Evolutionary conservation across 2,113 vertebrate genomes (phyloP).

Genomic region (Aegithalos caudatus): DNA sequence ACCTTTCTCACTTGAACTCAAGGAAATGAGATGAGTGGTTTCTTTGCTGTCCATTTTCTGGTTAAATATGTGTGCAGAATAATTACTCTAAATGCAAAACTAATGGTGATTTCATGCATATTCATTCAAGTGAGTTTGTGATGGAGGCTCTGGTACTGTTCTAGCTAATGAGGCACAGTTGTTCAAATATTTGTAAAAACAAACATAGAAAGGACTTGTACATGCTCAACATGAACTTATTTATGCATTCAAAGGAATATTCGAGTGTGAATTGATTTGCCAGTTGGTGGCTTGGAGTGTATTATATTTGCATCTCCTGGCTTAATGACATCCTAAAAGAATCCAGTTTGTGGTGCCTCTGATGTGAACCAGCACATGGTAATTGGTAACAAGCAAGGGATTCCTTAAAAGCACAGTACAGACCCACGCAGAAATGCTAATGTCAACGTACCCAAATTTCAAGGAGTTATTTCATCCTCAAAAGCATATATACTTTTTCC

Average conservation of each 20-base stretch:
- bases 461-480: not conserved
- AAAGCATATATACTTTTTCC: not conserved
- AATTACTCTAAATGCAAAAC: conserved; percentile 25
- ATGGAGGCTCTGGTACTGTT: not conserved
- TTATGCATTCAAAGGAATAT: conserved; percentile 36
- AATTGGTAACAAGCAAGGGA: not conserved
- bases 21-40: not conserved
- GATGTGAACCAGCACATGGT: not conserved
- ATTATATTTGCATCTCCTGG: conserved; percentile 11
- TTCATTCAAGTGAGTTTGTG: conserved; percentile 22
- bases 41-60: not conserved
- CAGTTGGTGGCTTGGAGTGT: not conserved
- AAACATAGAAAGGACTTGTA: conserved; percentile 6
- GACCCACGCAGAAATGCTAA: not conserved
- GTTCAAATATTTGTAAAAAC: conserved; percentile 46
- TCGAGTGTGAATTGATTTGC: conserved; percentile 3
- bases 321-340: not conserved
- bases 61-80: conserved; percentile 14
- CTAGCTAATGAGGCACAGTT: conserved; percentile 32
- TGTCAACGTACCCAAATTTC: fast-evolving
- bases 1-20: not conserved
- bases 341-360: not conserved
- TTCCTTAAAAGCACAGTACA: not conserved
- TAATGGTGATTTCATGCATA: conserved; percentile 52
- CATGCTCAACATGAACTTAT: conserved; percentile 21